Percentiles rank a stretch among this genome's conserved stretches.
Evolutionary conservation across 1,140 invertebrate genomes (phyloP).

Genomic region (Psix sp.): DNA sequence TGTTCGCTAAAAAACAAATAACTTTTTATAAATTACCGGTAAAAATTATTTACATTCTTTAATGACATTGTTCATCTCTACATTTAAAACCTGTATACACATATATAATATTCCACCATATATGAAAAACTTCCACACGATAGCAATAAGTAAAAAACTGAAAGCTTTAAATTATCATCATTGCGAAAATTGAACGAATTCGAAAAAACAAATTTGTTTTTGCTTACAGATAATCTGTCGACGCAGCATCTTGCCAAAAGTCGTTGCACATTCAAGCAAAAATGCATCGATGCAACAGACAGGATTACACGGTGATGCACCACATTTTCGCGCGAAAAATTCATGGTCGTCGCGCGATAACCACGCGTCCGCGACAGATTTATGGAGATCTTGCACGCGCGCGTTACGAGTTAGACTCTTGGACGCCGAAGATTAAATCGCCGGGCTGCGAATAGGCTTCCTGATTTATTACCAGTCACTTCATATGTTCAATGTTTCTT

Average conservation of each 20-base stretch:
- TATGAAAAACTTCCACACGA: too few relatives aligned
- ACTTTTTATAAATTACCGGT: too few relatives aligned
- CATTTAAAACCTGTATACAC: too few relatives aligned
- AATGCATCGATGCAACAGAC: not conserved
- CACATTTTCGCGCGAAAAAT: slow-evolving; percentile 28
- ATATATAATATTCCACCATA: too few relatives aligned
- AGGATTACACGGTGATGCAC: slow-evolving; percentile 15
- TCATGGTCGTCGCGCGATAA: slow-evolving; percentile 42
- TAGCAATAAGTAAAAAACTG: too few relatives aligned
- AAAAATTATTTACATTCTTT: too few relatives aligned
- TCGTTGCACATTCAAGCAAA: slow-evolving; percentile 10
- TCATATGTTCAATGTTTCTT: slow-evolving; percentile 23
- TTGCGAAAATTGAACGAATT: too few relatives aligned
- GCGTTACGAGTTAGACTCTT: slow-evolving; percentile 31
- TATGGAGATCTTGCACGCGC: slow-evolving; percentile 25
- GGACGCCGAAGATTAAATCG: slow-evolving; percentile 46
- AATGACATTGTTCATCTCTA: too few relatives aligned
- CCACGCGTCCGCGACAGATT: slow-evolving; percentile 22
- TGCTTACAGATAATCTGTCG: too few relatives aligned
- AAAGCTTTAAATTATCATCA: too few relatives aligned
- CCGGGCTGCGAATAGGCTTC: slow-evolving; percentile 25
- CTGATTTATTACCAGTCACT: slow-evolving; percentile 34
- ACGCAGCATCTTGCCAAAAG: slow-evolving; percentile 14
- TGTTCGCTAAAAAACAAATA: too few relatives aligned
- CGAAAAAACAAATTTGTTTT: too few relatives aligned